Conservation (phyloP, 2,797 vertebrate species). For the Sebastes jordani region DNA sequence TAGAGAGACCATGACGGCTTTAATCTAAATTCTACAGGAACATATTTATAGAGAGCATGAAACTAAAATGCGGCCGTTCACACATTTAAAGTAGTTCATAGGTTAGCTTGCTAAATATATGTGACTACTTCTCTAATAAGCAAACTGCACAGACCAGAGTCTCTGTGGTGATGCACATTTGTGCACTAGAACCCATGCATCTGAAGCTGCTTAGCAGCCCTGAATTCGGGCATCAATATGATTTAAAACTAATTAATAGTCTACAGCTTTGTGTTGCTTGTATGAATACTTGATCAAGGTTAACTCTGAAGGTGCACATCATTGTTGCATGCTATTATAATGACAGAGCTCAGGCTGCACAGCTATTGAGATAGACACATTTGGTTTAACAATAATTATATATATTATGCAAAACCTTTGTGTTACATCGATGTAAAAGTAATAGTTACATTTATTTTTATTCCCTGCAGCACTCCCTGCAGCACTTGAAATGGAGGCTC, state of each 20-base stretch:
- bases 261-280: not conserved
- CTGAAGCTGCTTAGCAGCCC: not conserved
- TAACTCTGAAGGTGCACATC: not conserved
- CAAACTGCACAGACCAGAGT: not conserved
- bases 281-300: not conserved
- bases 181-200: not conserved
- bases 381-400: not conserved
- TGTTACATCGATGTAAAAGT: not conserved
- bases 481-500: conserved; percentile 83
- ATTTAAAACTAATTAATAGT: not conserved
- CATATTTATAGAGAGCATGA: conserved; percentile 27
- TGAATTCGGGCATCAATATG: not conserved
- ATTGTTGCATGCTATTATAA: not conserved
- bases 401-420: not conserved
- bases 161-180: not conserved
- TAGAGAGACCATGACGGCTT: not conserved
- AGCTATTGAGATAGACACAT: not conserved
- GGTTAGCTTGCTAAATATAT: conserved; percentile 25
- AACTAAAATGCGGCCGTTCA: conserved; percentile 31
- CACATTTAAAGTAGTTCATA: conserved; percentile 34
- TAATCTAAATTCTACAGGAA: not conserved
- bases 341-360: not conserved
- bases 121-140: conserved; percentile 25
- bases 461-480: conserved; percentile 86
- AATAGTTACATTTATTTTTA: not conserved